phyloP scores from a whole-genome alignment of 2,113 vertebrate species.

The Cochlearius cochlearius region DNA sequence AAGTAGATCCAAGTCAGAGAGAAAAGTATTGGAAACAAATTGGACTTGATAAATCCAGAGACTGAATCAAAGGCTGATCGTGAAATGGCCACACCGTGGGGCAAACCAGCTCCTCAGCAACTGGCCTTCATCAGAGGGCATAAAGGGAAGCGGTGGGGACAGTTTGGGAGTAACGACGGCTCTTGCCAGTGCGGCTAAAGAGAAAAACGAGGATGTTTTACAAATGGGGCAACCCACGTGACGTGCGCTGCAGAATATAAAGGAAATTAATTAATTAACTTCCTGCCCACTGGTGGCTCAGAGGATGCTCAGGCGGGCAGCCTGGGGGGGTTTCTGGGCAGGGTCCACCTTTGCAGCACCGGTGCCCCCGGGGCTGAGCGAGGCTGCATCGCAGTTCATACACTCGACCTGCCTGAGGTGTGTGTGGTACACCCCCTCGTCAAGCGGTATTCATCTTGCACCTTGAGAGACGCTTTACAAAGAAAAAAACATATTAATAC shows the following conservation, averaged over 20 bases:
- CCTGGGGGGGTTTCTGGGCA: neutral
- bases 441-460: neutral
- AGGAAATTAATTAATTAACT: neutral
- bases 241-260: neutral
- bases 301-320: neutral
- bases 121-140: neutral
- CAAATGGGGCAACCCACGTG: neutral
- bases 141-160: neutral
- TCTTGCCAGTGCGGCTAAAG: accelerated
- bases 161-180: neutral
- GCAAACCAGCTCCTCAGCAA: neutral
- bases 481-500: neutral
- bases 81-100: neutral
- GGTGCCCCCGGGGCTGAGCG: accelerated
- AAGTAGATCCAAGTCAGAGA: neutral
- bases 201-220: neutral
- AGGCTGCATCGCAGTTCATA: accelerated
- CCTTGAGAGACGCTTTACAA: neutral
- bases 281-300: neutral
- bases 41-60: neutral
- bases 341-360: neutral
- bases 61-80: neutral
- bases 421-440: neutral
- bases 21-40: neutral
- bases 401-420: neutral